phyloP scores from a whole-genome alignment of 2,888 invertebrate species.

The Diogma glabrata region DNA sequence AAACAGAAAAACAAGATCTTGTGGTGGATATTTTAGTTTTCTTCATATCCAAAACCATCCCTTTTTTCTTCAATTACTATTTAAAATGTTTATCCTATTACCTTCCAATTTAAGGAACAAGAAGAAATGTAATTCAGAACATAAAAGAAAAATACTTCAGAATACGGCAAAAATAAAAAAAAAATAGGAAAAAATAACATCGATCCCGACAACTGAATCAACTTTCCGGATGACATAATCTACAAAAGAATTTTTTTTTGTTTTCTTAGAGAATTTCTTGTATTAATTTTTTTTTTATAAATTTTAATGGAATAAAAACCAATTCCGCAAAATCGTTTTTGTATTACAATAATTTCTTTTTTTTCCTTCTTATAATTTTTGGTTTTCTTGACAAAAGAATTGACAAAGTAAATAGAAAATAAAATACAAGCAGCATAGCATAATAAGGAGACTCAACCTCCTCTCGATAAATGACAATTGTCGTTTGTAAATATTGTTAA shows the following conservation, averaged over 20 bases:
- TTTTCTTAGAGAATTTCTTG: not conserved
- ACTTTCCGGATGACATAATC: slow-evolving; percentile 9
- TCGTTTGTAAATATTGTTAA: slow-evolving; percentile 4
- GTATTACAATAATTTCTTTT: no score
- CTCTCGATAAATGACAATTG: slow-evolving; percentile 5
- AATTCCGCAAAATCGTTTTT: slow-evolving; percentile 8
- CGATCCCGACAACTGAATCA: slow-evolving; percentile 8
- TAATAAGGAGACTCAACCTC: no score
- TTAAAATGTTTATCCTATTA: slow-evolving; percentile 5
- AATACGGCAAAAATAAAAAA: not conserved
- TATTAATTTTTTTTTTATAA: not conserved
- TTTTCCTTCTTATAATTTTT: slow-evolving; percentile 1
- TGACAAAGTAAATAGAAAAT: slow-evolving; percentile 8
- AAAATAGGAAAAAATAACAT: not conserved
- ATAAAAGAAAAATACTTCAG: not conserved
- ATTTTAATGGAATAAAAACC: slow-evolving; percentile 5
- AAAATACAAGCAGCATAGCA: not conserved
- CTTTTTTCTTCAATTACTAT: not conserved
- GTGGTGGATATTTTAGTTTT: slow-evolving; percentile 3
- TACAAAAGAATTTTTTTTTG: slow-evolving; percentile 2
- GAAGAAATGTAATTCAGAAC: not conserved
- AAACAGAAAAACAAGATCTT: no score
- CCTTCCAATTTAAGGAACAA: slow-evolving; percentile 8
- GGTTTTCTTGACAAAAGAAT: slow-evolving; percentile 1
- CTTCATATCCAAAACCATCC: not conserved